Conservation (phyloP, 1,140 invertebrate species). For the Cydia pomonella region DNA sequence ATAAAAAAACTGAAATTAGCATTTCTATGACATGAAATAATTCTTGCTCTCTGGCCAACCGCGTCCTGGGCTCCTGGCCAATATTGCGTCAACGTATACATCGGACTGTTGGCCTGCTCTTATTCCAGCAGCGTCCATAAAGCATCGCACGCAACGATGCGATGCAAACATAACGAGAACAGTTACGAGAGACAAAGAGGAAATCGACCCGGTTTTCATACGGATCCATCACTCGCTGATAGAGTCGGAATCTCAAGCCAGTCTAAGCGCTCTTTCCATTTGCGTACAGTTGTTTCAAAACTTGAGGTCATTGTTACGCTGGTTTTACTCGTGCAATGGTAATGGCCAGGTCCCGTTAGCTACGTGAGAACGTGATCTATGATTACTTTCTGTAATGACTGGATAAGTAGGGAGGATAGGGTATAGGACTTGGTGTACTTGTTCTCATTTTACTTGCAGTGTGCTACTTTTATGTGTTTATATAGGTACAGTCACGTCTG, state of each 20-base stretch:
- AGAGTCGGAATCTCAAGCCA: neutral
- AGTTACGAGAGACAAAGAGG: slow-evolving; percentile 28
- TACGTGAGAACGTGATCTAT: slow-evolving; percentile 16
- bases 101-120: neutral
- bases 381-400: slow-evolving; percentile 21
- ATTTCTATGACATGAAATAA: no score
- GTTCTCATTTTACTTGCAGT: neutral
- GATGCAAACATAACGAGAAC: slow-evolving; percentile 27
- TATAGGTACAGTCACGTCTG: neutral
- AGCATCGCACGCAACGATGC: slow-evolving; percentile 14
- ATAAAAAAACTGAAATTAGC: no score
- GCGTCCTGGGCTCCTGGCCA: no score
- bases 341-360: neutral
- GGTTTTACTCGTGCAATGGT: neutral
- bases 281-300: neutral
- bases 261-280: neutral
- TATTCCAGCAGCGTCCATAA: slow-evolving; percentile 13
- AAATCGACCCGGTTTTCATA: slow-evolving; percentile 27
- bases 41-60: no score
- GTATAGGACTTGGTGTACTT: neutral
- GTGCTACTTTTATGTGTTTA: neutral
- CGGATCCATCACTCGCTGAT: neutral
- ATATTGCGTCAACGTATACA: no score
- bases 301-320: neutral
- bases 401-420: slow-evolving; percentile 9